phyloP scores from a whole-genome alignment of 2,888 invertebrate genomes.

The Drosophila melanosoma region DNA sequence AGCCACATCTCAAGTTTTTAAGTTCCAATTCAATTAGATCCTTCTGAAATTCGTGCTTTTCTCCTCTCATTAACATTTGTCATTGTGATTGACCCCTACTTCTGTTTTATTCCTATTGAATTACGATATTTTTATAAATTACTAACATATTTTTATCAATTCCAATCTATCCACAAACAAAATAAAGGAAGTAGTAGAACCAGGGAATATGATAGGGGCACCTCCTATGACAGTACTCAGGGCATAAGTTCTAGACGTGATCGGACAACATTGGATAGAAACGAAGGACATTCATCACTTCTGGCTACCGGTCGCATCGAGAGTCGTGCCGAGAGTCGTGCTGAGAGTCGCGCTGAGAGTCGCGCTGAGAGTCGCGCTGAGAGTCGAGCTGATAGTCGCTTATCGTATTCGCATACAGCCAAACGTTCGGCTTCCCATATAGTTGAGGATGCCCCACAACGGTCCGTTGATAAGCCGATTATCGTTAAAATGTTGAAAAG shows the following conservation, averaged over 20 bases:
- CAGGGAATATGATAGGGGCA: constrained; percentile 76
- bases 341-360: constrained; percentile 46
- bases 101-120: not conserved
- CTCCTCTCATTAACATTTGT: not conserved
- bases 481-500: constrained; percentile 92
- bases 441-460: constrained; percentile 62
- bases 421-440: constrained; percentile 54
- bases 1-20: no score
- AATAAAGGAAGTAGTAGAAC: constrained; percentile 67
- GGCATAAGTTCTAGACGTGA: constrained; percentile 66
- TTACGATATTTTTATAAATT: not conserved
- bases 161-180: not conserved
- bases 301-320: constrained; percentile 6
- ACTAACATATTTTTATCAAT: constrained; percentile 17
- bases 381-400: constrained; percentile 60
- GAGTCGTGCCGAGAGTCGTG: constrained; percentile 11
- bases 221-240: constrained; percentile 79
- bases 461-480: constrained; percentile 88
- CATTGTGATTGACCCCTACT: constrained; percentile 14
- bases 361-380: constrained; percentile 69
- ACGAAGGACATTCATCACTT: constrained; percentile 11
- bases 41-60: constrained; percentile 2
- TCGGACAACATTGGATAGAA: constrained; percentile 60
- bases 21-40: constrained; percentile 1
- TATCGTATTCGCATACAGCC: constrained; percentile 59